Conservation (phyloP, 2,797 vertebrate species). For the Mus minutoides region DNA sequence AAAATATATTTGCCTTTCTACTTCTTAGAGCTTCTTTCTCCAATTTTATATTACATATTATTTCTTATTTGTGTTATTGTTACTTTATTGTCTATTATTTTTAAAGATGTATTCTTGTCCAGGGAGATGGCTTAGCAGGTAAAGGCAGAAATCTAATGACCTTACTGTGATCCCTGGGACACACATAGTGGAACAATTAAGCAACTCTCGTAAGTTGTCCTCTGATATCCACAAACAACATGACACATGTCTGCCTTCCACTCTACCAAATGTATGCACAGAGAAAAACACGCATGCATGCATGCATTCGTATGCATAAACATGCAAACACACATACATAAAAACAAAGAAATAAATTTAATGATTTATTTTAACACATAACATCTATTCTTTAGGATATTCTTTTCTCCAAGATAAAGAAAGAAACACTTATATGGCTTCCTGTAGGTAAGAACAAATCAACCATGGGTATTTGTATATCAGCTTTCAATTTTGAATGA, state of each 20-base stretch:
- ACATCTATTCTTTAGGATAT: conserved; percentile 30
- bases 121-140: not conserved
- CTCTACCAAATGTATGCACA: no score
- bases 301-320: not conserved
- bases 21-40: conserved; percentile 48
- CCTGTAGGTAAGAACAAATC: conserved; percentile 48
- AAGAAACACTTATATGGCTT: not conserved
- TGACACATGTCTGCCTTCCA: not conserved
- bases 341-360: not conserved
- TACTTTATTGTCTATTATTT: not conserved
- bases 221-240: not conserved
- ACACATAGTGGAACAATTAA: not conserved
- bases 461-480: not conserved
- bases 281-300: no score
- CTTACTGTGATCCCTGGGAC: not conserved
- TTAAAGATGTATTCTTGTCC: not conserved
- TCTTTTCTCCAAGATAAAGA: conserved; percentile 27
- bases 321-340: not conserved
- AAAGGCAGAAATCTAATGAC: not conserved
- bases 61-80: conserved; percentile 64
- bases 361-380: not conserved
- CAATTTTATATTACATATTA: conserved; percentile 58
- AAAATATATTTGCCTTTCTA: conserved; percentile 28
- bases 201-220: not conserved
- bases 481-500: conserved; percentile 40